These are phyloP conservation scores for Illadopsis cleaveri DNA, from an alignment of 2,113 vertebrate species.

Conservation along the genomic window DNA sequence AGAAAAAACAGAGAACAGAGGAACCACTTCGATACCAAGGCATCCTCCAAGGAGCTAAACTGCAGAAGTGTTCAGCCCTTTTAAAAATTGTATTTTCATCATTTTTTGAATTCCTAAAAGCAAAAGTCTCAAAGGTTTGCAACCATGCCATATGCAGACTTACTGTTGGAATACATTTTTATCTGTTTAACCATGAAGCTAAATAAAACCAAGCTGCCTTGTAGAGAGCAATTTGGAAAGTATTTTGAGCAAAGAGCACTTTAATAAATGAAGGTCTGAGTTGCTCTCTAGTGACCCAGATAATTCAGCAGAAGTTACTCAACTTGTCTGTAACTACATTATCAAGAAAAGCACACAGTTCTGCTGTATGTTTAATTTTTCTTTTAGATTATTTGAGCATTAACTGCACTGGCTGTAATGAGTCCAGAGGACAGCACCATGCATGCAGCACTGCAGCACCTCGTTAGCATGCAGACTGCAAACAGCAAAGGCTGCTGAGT, in stretches of 20 bases:
- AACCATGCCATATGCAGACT: not conserved
- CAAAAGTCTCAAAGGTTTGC: not conserved
- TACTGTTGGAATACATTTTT: not conserved
- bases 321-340: not conserved
- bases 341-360: not conserved
- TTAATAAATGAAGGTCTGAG: conserved; percentile 23
- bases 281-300: not conserved
- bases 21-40: rapidly evolving
- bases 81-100: not conserved
- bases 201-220: conserved; percentile 31
- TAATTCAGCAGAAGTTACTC: not conserved
- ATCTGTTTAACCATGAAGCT: not conserved
- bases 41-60: not conserved
- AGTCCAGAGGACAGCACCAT: not conserved
- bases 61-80: not conserved
- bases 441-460: conserved; percentile 7
- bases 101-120: not conserved
- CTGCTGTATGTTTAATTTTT: not conserved
- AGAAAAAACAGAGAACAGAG: not conserved
- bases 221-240: not conserved
- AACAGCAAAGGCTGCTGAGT: conserved; percentile 19
- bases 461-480: not conserved
- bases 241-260: conserved; percentile 25
- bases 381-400: not conserved
- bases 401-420: not conserved